Evolutionary conservation across 1,140 invertebrate genomes (phyloP).

Genomic region (Neodiprion virginianus): DNA sequence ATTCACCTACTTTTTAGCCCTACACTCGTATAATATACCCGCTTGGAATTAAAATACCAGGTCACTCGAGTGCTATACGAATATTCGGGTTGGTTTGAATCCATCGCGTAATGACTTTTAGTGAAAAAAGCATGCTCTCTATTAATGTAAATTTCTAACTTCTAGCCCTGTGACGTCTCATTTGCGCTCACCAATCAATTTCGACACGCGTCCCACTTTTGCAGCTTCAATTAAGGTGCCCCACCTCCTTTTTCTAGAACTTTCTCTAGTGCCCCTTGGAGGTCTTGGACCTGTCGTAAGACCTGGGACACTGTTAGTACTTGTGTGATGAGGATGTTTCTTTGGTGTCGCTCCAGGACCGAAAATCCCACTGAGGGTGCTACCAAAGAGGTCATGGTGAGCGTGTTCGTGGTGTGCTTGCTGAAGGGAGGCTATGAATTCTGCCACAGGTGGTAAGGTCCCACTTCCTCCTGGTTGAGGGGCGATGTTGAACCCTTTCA

Average conservation of each 20-base stretch:
- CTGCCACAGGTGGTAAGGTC: slow-evolving; percentile 75
- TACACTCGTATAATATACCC: too few species aligned
- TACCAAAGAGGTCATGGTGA: slow-evolving; percentile 57
- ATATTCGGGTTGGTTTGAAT: too few species aligned
- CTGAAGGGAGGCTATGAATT: slow-evolving; percentile 75
- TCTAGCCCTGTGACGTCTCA: background rate
- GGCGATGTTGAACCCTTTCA: slow-evolving; percentile 94
- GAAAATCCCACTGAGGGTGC: slow-evolving; percentile 58
- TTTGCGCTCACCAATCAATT: slow-evolving; percentile 72
- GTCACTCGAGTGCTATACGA: too few species aligned
- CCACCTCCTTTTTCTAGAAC: slow-evolving; percentile 61
- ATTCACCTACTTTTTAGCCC: too few species aligned
- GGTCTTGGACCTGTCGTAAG: slow-evolving; percentile 50
- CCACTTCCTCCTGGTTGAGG: slow-evolving; percentile 66
- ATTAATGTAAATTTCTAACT: too few species aligned
- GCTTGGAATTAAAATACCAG: too few species aligned
- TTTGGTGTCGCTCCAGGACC: slow-evolving; percentile 46
- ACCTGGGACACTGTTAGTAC: slow-evolving; percentile 63
- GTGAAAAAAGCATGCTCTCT: too few species aligned
- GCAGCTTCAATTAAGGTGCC: slow-evolving; percentile 86
- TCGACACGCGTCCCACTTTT: slow-evolving; percentile 76
- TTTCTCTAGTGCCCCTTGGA: slow-evolving; percentile 34
- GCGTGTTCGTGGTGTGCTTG: slow-evolving; percentile 61
- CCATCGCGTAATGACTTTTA: too few species aligned
- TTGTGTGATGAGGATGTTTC: slow-evolving; percentile 70